phyloP scores from a whole-genome alignment of 2,113 vertebrate genomes.

The Nanorana parkeri region DNA sequence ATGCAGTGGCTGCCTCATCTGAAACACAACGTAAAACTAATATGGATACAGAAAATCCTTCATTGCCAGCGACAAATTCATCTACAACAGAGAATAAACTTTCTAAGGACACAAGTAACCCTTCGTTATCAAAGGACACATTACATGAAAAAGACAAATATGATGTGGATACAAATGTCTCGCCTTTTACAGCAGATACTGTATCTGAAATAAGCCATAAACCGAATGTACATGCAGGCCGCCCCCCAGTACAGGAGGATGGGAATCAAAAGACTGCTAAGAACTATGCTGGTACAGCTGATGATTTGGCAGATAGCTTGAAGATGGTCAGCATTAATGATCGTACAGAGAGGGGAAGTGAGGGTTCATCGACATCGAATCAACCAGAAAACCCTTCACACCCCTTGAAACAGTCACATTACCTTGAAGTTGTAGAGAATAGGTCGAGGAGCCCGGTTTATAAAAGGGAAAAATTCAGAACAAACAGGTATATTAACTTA shows the following conservation, averaged over 20 bases:
- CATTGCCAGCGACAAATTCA: too few relatives aligned
- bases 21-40: too few relatives aligned
- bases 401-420: constrained; percentile 72
- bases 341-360: constrained; percentile 28
- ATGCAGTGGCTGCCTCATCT: too few relatives aligned
- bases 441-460: constrained; percentile 70
- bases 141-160: too few relatives aligned
- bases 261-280: neutral
- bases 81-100: too few relatives aligned
- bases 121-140: neutral
- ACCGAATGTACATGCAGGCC: too few relatives aligned
- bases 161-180: too few relatives aligned
- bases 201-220: too few relatives aligned
- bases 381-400: neutral
- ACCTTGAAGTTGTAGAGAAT: constrained; percentile 81
- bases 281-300: neutral
- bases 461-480: constrained; percentile 79
- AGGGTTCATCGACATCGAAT: constrained; percentile 43
- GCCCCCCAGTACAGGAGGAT: neutral
- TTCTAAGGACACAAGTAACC: too few relatives aligned
- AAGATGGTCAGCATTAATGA: constrained; percentile 67
- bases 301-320: constrained; percentile 74
- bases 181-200: too few relatives aligned
- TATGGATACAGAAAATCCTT: too few relatives aligned
- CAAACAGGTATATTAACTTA: constrained; percentile 77